Evolutionary conservation across 1,140 invertebrate species (phyloP).

Genomic region (Hyphantria cunea): DNA sequence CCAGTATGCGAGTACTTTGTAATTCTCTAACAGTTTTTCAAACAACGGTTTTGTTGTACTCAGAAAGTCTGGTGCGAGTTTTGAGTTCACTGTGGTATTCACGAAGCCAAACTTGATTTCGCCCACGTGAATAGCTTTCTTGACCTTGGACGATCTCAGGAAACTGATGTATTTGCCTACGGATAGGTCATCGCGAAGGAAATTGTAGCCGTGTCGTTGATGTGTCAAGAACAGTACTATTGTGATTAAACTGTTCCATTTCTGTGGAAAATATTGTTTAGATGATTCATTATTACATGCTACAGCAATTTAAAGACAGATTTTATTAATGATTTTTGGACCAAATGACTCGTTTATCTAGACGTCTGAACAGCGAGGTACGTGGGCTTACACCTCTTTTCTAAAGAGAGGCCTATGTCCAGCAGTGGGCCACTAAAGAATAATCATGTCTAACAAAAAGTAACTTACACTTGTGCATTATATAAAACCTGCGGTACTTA

Average conservation of each 20-base stretch:
- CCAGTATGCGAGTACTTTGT: slow-evolving; percentile 87
- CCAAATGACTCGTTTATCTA: too few species aligned
- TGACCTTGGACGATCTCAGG: slow-evolving; percentile 82
- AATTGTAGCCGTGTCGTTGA: slow-evolving; percentile 86
- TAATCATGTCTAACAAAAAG: too few species aligned
- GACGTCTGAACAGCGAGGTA: too few species aligned
- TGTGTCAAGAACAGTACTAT: slow-evolving; percentile 82
- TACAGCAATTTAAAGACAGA: not conserved
- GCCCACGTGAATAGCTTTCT: slow-evolving; percentile 75
- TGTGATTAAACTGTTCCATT: slow-evolving; percentile 65
- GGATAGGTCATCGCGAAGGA: slow-evolving; percentile 79
- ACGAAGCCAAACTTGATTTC: slow-evolving; percentile 78
- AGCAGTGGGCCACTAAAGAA: too few species aligned
- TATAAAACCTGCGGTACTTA: too few species aligned
- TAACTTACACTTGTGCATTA: too few species aligned
- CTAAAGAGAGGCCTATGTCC: too few species aligned
- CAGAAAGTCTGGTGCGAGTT: slow-evolving; percentile 88
- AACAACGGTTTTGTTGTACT: slow-evolving; percentile 87
- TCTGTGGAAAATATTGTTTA: slow-evolving; percentile 42
- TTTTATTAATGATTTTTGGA: not conserved
- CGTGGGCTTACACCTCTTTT: too few species aligned
- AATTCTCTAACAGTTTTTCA: slow-evolving; percentile 83
- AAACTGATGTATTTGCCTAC: slow-evolving; percentile 68
- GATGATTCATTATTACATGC: too few species aligned
- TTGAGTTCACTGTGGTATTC: slow-evolving; percentile 82